Conservation (phyloP, 2,888 invertebrate genomes). For the Rhagonycha lutea region DNA sequence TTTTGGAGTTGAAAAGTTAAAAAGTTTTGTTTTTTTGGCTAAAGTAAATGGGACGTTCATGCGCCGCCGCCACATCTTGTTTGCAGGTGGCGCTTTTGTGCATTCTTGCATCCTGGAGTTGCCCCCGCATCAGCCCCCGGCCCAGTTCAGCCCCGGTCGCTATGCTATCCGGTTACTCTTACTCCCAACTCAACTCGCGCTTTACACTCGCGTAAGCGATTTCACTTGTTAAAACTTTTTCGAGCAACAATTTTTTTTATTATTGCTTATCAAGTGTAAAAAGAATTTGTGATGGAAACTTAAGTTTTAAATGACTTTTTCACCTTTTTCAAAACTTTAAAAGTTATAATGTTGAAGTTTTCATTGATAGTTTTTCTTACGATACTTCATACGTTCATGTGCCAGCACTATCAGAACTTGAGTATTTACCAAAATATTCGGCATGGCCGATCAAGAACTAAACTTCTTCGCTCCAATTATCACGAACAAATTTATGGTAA, state of each 20-base stretch:
- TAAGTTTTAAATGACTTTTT: not conserved
- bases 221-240: not conserved
- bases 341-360: not conserved
- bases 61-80: slow-evolving; percentile 36
- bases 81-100: slow-evolving; percentile 50
- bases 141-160: slow-evolving; percentile 45
- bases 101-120: slow-evolving; percentile 50
- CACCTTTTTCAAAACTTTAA: not conserved
- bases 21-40: slow-evolving; percentile 6
- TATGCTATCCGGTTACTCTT: slow-evolving; percentile 35
- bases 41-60: slow-evolving; percentile 26
- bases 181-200: slow-evolving; percentile 12
- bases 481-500: slow-evolving; percentile 29
- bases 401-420: slow-evolving; percentile 1
- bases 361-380: not conserved
- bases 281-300: not conserved
- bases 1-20: not conserved
- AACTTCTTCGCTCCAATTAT: slow-evolving; percentile 44
- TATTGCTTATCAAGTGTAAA: not conserved
- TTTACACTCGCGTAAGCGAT: slow-evolving; percentile 25
- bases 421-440: slow-evolving; percentile 49
- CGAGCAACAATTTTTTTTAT: not conserved
- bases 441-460: slow-evolving; percentile 56
- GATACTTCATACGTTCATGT: slow-evolving; percentile 2
- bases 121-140: slow-evolving; percentile 45